Evolutionary conservation across 35 echinoderm and acorn worm species (phyloP), one percentile per base, ranked within the genome.

Genomic region (Anneissia japonica): DNA sequence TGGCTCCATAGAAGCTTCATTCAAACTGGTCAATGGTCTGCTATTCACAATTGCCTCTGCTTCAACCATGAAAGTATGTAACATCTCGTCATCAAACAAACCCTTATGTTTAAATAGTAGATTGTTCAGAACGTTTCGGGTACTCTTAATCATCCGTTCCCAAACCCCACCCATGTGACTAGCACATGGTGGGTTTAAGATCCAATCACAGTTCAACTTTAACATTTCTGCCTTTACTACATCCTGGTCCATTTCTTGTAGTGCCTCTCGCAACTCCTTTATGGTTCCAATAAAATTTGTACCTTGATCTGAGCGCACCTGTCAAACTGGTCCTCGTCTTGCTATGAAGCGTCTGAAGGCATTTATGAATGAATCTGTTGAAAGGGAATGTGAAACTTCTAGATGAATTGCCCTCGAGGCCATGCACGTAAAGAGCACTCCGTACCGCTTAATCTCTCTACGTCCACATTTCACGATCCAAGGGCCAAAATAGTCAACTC

Each of bases 41-140:
- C 88, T 79, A 74, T 93, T 94, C 32, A 94, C 55, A 29, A 91
- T 87, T 10, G 84, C 84, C 31, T 87, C 88, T 83, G 89, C 93
- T 46, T 95, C 89, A 37, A 79, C 76, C 93, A 95, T 87, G 43
- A 95, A 84, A 0, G 93, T 95, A 1, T 51, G 37, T 7, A 95
- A 38, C 34, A 81, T 75, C 38, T 95, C 89, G 46, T 95, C 89
- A 79, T 23, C 32, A 12, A 78, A 23, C 32, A 33, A 37, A 74
- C 34, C 72, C 33, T 85, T 85, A 85, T 85, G 83, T 75, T 85
- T 14, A 33, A 78, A 78, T 32, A 78, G 13, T 14, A 78, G 17
- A 78, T 32, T 78, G 76, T 78, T 78, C 13, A 78, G 76, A 32
- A 78, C 32, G 31, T 12, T 23, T 19, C 76, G 76, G 12, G 76